Evolutionary conservation across 2,888 invertebrate genomes (phyloP), one percentile per base, ranked within the genome.

Genomic region (Ariolimax columbianus): DNA sequence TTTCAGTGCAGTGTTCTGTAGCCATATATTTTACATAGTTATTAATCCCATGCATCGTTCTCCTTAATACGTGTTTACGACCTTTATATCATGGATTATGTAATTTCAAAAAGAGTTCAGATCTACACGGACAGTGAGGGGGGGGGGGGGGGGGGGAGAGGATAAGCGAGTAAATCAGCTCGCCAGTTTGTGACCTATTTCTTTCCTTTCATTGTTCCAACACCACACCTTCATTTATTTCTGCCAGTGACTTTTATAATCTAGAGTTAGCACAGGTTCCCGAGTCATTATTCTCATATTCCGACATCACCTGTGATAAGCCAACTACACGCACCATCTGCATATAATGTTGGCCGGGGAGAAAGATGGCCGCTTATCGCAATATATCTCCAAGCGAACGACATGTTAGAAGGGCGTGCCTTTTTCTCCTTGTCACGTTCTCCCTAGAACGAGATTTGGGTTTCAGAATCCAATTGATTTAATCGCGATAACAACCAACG

Each of bases 401-500:
- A 83, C 83, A 83, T 77, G 77, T 77, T 68, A 77, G 77, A 66
- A 63, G 83, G 83, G 83, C 83, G 83, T 59, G 83, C 77, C 83
- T 77, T 77, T 43, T 73, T 75, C 77, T 59, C 9, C 63, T 75
- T 83, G 83, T 77, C 83, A 83, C 83, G 55, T 75, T 82, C 63
- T 66, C 83, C 63, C 83, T 30, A 77, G 77, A 83, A 77, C 33
- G 68, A 83, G 83, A 83, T 83, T 83, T 83, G 77, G 68, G 77
- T 83, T 83, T 83, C 83, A 83, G 77, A 77, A 83, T 63, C 77
- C 83, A 83, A 83, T 83, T 83, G 83, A 83, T 77, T 66, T 83
- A 63, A 83, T 83, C 83, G 77, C 43, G 83, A 83, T 83, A 83
- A 83, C n/a, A 51, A 66, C 66, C 77, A 83, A 83, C 83, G 77